phyloP scores from a whole-genome alignment of 2,113 vertebrate genomes.

The Mohoua ochrocephala region DNA sequence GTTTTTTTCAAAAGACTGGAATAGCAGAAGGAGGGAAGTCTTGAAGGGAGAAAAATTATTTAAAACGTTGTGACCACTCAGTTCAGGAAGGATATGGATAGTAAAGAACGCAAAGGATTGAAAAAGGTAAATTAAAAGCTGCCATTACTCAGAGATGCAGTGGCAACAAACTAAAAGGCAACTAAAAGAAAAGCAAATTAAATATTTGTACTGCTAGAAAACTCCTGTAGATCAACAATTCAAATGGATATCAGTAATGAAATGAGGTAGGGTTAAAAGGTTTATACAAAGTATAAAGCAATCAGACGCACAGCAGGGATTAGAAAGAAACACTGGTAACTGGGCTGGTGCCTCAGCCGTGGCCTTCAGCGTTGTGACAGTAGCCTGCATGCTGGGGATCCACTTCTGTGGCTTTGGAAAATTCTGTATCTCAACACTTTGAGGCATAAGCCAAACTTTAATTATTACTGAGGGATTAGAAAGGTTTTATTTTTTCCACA shows the following conservation, averaged over 20 bases:
- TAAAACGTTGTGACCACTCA: neutral
- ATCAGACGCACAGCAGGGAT: neutral
- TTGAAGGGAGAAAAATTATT: neutral
- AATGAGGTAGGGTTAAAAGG: neutral
- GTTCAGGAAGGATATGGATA: neutral
- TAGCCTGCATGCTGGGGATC: neutral
- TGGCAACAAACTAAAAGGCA: neutral
- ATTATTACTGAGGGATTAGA: neutral
- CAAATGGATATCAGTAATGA: neutral
- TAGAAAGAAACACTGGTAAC: neutral
- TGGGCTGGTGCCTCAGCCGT: neutral
- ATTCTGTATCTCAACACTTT: neutral
- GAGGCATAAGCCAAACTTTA: neutral
- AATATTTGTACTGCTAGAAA: neutral
- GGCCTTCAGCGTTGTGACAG: neutral
- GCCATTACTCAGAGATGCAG: neutral
- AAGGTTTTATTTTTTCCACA: fast-evolving
- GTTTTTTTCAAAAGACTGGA: neutral
- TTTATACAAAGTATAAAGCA: neutral
- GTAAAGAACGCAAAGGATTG: neutral
- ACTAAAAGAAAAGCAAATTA: neutral
- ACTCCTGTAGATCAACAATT: neutral
- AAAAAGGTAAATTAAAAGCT: neutral
- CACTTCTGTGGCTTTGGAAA: neutral
- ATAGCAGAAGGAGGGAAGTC: neutral